These are phyloP conservation scores for Apostichopus japonicus DNA, from an alignment of 35 echinoderm and acorn worm species.

Conservation along the genomic window DNA sequence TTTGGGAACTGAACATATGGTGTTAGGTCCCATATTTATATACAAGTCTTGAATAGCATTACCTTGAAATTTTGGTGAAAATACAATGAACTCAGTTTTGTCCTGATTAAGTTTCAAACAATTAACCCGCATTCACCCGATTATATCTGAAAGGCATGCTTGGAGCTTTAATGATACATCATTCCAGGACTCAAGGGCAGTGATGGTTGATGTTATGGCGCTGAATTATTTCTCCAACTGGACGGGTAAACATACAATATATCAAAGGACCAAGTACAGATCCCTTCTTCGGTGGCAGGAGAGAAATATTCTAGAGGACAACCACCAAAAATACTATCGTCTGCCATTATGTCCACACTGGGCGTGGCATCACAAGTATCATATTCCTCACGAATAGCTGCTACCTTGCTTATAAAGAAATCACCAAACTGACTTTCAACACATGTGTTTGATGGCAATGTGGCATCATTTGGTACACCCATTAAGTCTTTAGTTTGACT, in stretches of 20 bases:
- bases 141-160: no score
- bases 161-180: no score
- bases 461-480: no score
- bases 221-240: constrained; percentile 1
- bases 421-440: constrained; percentile 2
- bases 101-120: no score
- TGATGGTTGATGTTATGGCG: background rate
- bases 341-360: background rate
- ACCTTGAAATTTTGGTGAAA: no score
- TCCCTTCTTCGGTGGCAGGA: constrained; percentile 16
- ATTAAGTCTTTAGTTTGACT: no score
- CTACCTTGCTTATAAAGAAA: constrained; percentile 23
- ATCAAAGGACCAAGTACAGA: background rate
- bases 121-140: no score
- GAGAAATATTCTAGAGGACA: background rate
- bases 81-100: no score
- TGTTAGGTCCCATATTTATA: no score
- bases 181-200: background rate
- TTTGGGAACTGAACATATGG: no score
- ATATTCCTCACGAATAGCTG: constrained; percentile 11
- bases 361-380: background rate
- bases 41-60: no score
- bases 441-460: background rate
- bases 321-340: background rate
- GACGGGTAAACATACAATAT: constrained; percentile 4